Evolutionary conservation across 1,140 invertebrate species (phyloP).

Genomic region (Atopsyche davidsoni): DNA sequence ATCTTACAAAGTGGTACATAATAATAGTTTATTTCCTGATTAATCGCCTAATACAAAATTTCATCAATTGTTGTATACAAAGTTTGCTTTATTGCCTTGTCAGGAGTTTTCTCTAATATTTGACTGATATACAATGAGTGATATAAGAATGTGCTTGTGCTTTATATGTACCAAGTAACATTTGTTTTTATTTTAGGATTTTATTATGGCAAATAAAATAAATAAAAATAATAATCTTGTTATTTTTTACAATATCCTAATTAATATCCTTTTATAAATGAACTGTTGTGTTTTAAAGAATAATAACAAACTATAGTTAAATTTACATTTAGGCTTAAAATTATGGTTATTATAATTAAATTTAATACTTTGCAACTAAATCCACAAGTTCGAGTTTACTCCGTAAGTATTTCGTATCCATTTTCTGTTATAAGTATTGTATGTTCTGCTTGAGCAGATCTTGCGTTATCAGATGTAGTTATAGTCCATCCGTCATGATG

Average conservation of each 20-base stretch:
- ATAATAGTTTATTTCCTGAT: too few species aligned
- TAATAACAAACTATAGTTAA: too few species aligned
- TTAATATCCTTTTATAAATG: too few species aligned
- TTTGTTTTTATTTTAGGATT: constrained; percentile 45
- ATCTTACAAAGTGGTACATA: too few species aligned
- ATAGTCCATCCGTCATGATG: constrained; percentile 87
- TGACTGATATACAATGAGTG: constrained; percentile 46
- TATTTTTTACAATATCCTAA: too few species aligned
- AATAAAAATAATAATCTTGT: constrained; percentile 26
- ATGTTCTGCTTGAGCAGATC: constrained; percentile 88
- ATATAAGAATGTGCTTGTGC: constrained; percentile 48
- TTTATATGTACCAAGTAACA: constrained; percentile 49
- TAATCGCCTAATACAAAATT: too few species aligned
- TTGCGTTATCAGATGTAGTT: constrained; percentile 66
- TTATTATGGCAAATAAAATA: constrained; percentile 43
- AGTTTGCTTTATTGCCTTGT: constrained; percentile 47
- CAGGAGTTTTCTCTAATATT: constrained; percentile 41
- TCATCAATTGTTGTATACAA: constrained; percentile 34
- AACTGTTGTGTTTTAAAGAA: too few species aligned
- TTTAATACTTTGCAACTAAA: too few species aligned
- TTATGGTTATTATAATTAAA: too few species aligned
- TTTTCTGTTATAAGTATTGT: constrained; percentile 77
- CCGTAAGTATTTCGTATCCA: constrained; percentile 67
- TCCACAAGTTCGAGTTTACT: too few species aligned
- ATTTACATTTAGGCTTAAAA: too few species aligned